These are phyloP conservation scores for Panopea generosa DNA, from an alignment of 2,888 invertebrate genomes.

Conservation along the genomic window DNA sequence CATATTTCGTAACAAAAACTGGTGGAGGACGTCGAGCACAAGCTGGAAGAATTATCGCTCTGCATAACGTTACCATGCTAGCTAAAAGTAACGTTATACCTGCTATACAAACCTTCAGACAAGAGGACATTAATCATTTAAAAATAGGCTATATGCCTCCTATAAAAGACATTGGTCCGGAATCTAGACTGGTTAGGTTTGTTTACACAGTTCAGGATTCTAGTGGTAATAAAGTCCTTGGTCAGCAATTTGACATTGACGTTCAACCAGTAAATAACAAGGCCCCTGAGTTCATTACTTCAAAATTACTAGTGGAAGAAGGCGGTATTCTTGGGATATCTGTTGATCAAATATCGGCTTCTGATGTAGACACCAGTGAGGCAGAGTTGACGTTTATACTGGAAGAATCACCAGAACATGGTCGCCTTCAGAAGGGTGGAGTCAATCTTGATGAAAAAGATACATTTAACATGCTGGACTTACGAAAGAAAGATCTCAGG, in stretches of 20 bases:
- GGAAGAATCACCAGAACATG: constrained; percentile 80
- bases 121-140: constrained; percentile 83
- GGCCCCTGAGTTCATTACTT: constrained; percentile 77
- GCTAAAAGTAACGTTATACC: constrained; percentile 73
- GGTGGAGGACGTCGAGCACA: constrained; percentile 79
- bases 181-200: constrained; percentile 77
- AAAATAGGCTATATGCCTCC: constrained; percentile 85
- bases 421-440: constrained; percentile 82
- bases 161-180: constrained; percentile 82
- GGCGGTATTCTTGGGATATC: constrained; percentile 82
- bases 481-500: constrained; percentile 79
- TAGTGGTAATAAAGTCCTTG: constrained; percentile 78
- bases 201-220: constrained; percentile 82
- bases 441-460: constrained; percentile 78
- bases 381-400: constrained; percentile 79
- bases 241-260: constrained; percentile 82
- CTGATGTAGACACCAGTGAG: constrained; percentile 82
- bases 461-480: constrained; percentile 78
- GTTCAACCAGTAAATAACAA: constrained; percentile 84
- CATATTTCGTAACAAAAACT: constrained; percentile 82
- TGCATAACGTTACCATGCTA: constrained; percentile 77
- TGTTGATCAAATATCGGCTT: constrained; percentile 82
- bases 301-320: constrained; percentile 81
- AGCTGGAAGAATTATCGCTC: constrained; percentile 82
- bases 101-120: constrained; percentile 79